These are phyloP conservation scores for Bursaphelenchus mucronatus DNA, from an alignment of 1,140 invertebrate genomes.

Conservation along the genomic window DNA sequence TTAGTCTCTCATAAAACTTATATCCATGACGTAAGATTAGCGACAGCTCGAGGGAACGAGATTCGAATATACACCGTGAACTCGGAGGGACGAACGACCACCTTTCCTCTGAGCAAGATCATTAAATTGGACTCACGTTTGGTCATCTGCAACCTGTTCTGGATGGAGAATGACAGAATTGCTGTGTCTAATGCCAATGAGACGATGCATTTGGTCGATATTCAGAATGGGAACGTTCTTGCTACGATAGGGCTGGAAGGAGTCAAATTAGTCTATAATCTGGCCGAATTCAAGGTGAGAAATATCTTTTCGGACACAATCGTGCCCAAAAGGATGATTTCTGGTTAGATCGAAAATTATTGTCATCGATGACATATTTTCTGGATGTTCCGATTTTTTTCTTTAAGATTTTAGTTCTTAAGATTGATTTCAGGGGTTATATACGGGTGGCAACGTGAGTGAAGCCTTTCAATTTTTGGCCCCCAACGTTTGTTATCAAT, in stretches of 20 bases:
- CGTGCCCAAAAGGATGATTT: no score
- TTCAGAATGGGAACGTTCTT: slow-evolving; percentile 23
- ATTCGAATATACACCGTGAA: no score
- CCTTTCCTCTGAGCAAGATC: background rate
- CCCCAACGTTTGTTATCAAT: slow-evolving; percentile 82
- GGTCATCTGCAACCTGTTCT: slow-evolving; percentile 4
- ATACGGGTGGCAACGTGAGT: slow-evolving; percentile 74
- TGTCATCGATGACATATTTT: no score
- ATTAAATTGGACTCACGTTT: slow-evolving; percentile 6
- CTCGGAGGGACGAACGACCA: background rate
- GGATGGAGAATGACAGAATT: slow-evolving; percentile 17
- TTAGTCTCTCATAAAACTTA: no score
- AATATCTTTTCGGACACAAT: background rate
- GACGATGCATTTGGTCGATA: slow-evolving; percentile 13
- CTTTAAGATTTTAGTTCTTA: background rate
- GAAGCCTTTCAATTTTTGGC: slow-evolving; percentile 70
- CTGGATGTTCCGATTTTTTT: no score
- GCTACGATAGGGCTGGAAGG: slow-evolving; percentile 68
- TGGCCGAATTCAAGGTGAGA: slow-evolving; percentile 39
- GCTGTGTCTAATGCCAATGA: slow-evolving; percentile 23
- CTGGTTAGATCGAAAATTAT: no score
- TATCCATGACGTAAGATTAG: no score
- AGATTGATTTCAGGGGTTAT: slow-evolving; percentile 72
- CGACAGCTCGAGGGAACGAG: no score
- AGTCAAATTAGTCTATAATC: slow-evolving; percentile 68